Evolutionary conservation across 2,797 vertebrate genomes (phyloP), one percentile per base, ranked within the genome.

Genomic region (Calcarius lapponicus): DNA sequence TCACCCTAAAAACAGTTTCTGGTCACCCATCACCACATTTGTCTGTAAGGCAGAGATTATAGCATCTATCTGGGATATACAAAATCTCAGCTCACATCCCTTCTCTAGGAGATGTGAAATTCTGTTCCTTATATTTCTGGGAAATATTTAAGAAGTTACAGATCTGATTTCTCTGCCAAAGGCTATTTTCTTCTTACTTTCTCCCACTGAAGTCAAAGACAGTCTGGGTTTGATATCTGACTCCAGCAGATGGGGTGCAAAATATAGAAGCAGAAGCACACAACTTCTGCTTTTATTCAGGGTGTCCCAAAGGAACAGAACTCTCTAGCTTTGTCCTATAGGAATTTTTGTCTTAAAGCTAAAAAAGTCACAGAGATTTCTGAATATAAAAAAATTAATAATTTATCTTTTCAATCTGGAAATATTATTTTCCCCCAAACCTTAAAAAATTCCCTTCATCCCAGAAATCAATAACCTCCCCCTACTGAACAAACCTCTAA

Each of bases 141-240:
- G 50, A 92, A 90, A 90, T 88, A 38, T 61, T 93, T 71, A 86
- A 76, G 25, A 90, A 83, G 26, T 86, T 56, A 86, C 15, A 76
- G 36, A 82, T 80, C 51, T 85, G 34, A 57, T 62, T 91, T 88
- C 48, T 88, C 34, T 74, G 82, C 40, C 50, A 90, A 94, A 78
- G 72, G 76, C 42, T 91, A 25, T 92, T 88, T 92, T 71, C 21
- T 78, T 91, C n/a, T 58, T 51, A 22, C 34, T 51, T 67, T 81
- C 50, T 69, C 17, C 10, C 38, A 53, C n/a, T 54, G 58, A 92
- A 95, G 71, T 84, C 34, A 86, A 86, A 90, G 48, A 51, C 47
- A 60, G 13, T 57, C 53, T 88, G 54, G 13, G 36, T 61, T 81
- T 84, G 61, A 28, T 22, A 51, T 76, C 65, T 78, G 66, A 79